A percentile compares a stretch with the other conserved stretches of the same genome.
Evolutionary conservation across 2,797 vertebrate species (phyloP).

Genomic region (Takifugu rubripes): DNA sequence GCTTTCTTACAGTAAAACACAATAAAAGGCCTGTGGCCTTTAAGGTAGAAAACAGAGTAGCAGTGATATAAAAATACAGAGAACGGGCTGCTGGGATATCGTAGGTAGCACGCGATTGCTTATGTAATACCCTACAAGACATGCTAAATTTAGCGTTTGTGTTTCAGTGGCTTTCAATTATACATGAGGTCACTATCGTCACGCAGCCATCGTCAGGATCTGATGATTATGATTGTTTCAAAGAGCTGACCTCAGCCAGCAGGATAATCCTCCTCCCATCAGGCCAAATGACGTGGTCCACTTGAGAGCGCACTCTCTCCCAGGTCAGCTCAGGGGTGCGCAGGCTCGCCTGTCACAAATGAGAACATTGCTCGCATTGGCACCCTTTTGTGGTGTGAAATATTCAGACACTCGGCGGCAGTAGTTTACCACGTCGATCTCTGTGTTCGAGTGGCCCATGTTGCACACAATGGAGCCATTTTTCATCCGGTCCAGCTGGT

Average conservation of each 20-base stretch:
- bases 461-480: constrained; percentile 94
- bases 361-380: background rate
- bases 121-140: background rate
- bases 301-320: constrained; percentile 93
- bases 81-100: too few relatives aligned
- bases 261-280: constrained; percentile 92
- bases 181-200: background rate
- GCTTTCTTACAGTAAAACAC: too few relatives aligned
- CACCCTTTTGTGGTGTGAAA: background rate
- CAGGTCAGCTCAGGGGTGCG: constrained; percentile 92
- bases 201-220: background rate
- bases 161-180: background rate
- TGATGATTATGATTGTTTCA: background rate
- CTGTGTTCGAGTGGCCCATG: constrained; percentile 96
- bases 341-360: constrained; percentile 81
- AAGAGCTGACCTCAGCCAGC: constrained; percentile 85
- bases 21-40: too few relatives aligned
- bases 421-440: constrained; percentile 88
- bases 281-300: constrained; percentile 94
- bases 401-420: too few relatives aligned
- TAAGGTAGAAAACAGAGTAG: too few relatives aligned
- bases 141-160: background rate
- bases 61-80: too few relatives aligned
- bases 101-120: background rate
- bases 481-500: constrained; percentile 94